These are phyloP conservation scores for Palythoa heliodiscus DNA, from an alignment of 92 coral and sea anemone genomes.

Conservation along the genomic window DNA sequence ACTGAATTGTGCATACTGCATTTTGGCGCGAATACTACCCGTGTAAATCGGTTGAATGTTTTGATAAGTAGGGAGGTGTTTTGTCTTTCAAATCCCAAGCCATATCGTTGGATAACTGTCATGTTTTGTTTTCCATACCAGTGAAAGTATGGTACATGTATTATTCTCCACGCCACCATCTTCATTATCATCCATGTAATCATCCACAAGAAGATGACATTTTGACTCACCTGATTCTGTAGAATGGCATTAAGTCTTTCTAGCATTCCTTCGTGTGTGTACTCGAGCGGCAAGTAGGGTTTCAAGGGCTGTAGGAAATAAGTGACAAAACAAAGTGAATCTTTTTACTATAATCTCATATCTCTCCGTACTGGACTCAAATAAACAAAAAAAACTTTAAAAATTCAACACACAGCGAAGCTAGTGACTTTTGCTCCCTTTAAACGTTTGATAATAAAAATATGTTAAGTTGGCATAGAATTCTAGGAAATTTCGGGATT, in stretches of 20 bases:
- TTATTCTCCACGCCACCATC: background rate
- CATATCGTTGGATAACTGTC: too few relatives aligned
- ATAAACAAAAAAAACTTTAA: background rate
- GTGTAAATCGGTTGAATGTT: too few relatives aligned
- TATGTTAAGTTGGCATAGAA: too few relatives aligned
- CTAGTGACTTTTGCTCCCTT: too few relatives aligned
- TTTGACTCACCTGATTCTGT: constrained; percentile 48
- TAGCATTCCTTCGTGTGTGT: constrained; percentile 95
- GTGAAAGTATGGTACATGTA: background rate
- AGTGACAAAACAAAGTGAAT: background rate
- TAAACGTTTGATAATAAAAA: too few relatives aligned
- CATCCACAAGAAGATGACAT: background rate
- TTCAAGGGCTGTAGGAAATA: constrained; percentile 10
- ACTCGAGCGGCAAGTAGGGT: constrained; percentile 88
- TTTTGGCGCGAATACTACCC: too few relatives aligned
- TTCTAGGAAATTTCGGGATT: too few relatives aligned
- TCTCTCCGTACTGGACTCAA: background rate
- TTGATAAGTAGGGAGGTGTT: too few relatives aligned
- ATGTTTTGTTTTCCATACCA: too few relatives aligned
- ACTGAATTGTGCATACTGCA: too few relatives aligned
- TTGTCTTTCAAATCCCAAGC: too few relatives aligned
- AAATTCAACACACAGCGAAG: background rate
- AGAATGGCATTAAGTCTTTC: constrained; percentile 85
- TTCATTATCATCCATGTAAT: background rate
- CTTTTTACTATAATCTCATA: background rate